Evolutionary conservation across 2,113 vertebrate genomes (phyloP).

Genomic region (Columba janthina): DNA sequence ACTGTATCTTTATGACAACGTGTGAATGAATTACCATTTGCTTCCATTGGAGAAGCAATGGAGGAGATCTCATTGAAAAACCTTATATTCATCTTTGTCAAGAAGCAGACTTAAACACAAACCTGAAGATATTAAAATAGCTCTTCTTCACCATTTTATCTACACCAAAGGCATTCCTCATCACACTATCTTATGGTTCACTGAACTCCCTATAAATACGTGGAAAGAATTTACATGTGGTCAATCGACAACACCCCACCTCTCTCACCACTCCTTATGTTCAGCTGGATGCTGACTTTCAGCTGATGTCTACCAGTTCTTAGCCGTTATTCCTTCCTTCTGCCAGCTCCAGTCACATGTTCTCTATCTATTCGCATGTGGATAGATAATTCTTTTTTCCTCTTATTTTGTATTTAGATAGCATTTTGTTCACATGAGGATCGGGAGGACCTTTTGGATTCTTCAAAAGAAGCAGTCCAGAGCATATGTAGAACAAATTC

Average conservation of each 20-base stretch:
- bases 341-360: neutral
- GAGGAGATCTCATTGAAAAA: constrained; percentile 15
- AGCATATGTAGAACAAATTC: neutral
- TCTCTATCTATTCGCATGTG: neutral
- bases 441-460: neutral
- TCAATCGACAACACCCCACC: neutral
- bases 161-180: neutral
- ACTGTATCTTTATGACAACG: neutral
- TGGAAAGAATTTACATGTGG: neutral
- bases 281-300: neutral
- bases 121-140: constrained; percentile 26
- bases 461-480: neutral
- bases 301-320: neutral
- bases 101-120: neutral
- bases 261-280: neutral
- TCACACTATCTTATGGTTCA: neutral
- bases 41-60: neutral
- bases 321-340: neutral
- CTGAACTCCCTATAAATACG: neutral
- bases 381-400: neutral
- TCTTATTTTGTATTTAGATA: neutral
- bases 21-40: neutral
- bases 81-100: neutral
- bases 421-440: neutral
- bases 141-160: neutral